phyloP scores from a whole-genome alignment of 2,888 invertebrate species.

The Chaetogeoica ovagalla region DNA sequence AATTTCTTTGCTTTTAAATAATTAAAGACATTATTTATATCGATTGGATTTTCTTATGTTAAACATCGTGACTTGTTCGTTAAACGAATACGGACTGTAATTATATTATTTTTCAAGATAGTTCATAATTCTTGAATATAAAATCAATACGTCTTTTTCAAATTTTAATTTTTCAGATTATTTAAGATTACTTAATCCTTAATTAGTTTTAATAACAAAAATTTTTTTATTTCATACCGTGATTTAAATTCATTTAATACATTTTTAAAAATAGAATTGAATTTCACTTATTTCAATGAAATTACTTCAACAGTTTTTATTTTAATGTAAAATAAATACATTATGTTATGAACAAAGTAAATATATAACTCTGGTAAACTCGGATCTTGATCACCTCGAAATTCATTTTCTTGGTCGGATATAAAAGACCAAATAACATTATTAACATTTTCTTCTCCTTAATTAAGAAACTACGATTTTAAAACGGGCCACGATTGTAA shows the following conservation, averaged over 20 bases:
- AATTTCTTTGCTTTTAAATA: too few species aligned
- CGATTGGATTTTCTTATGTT: slow-evolving; percentile 13
- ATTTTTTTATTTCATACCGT: neutral
- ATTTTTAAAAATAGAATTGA: slow-evolving; percentile 15
- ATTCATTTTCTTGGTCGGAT: slow-evolving; percentile 23
- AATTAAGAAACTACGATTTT: slow-evolving; percentile 53
- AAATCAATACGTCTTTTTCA: neutral
- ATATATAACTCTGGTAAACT: too few species aligned
- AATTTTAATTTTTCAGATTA: neutral
- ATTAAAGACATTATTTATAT: slow-evolving; percentile 13
- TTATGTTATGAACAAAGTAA: too few species aligned
- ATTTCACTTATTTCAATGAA: slow-evolving; percentile 9
- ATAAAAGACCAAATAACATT: slow-evolving; percentile 37
- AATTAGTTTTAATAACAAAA: slow-evolving; percentile 5
- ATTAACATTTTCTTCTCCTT: slow-evolving; percentile 19
- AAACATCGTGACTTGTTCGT: slow-evolving; percentile 11
- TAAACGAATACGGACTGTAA: slow-evolving; percentile 15
- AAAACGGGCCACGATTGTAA: slow-evolving; percentile 53
- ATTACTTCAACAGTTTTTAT: slow-evolving; percentile 3
- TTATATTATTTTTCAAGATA: slow-evolving; percentile 10
- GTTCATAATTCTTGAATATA: slow-evolving; percentile 10
- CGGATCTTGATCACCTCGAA: neutral
- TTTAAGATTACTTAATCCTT: neutral
- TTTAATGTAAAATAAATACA: too few species aligned
- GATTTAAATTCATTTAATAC: slow-evolving; percentile 15